Percentiles rank a stretch among this genome's conserved stretches.
phyloP scores from a whole-genome alignment of 2,888 invertebrate species.

The Macrosiphum euphorbiae region DNA sequence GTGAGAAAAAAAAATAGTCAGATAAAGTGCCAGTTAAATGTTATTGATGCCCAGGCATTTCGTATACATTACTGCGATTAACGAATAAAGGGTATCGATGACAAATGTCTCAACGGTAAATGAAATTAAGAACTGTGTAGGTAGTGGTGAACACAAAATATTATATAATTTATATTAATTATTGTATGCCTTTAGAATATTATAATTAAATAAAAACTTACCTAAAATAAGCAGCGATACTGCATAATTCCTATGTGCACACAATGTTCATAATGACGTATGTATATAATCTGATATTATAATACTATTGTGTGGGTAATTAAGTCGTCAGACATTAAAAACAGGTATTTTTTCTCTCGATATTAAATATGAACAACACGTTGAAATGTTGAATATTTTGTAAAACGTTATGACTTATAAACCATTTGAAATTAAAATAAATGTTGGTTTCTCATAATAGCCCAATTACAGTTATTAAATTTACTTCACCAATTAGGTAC shows the following conservation, averaged over 20 bases:
- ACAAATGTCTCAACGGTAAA: neutral
- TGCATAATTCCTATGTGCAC: neutral
- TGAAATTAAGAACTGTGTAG: neutral
- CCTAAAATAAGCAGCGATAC: neutral
- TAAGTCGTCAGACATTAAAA: no score
- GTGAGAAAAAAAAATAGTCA: constrained; percentile 51
- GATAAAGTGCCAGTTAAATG: constrained; percentile 20
- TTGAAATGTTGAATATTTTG: neutral
- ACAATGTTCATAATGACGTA: neutral
- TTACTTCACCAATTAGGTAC: neutral
- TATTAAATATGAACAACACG: neutral
- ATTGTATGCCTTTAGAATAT: neutral
- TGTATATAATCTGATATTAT: no score
- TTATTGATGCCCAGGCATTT: neutral
- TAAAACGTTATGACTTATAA: neutral
- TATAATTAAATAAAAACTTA: neutral
- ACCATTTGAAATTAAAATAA: neutral
- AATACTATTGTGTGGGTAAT: neutral
- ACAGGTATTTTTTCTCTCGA: no score
- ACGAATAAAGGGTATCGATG: neutral
- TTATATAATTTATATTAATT: neutral
- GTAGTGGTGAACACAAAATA: neutral
- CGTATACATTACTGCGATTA: neutral
- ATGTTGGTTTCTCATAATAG: neutral
- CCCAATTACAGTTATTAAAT: neutral